These are phyloP conservation scores for Drosophila baimaii DNA, from an alignment of 1,140 invertebrate genomes.

Conservation along the genomic window DNA sequence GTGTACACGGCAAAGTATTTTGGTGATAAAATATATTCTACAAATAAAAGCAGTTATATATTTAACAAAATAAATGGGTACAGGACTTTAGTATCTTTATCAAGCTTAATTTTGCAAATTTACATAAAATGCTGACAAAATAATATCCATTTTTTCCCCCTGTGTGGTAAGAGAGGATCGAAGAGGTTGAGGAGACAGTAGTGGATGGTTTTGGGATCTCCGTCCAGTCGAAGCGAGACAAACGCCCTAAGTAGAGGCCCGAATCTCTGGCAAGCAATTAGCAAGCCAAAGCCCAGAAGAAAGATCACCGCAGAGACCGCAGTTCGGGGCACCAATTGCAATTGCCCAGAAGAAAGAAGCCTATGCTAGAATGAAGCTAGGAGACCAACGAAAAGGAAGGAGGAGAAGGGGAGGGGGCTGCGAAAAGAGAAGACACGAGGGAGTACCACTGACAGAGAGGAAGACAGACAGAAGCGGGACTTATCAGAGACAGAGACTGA, in stretches of 20 bases:
- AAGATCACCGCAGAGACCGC: constrained; percentile 45
- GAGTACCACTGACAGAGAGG: constrained; percentile 6
- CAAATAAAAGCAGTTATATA: neutral
- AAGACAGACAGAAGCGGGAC: constrained; percentile 74
- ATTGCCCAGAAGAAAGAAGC: constrained; percentile 22
- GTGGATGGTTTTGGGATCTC: neutral
- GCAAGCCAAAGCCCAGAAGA: constrained; percentile 52
- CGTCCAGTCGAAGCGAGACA: constrained; percentile 1
- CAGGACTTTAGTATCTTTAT: too few species aligned
- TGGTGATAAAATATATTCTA: neutral
- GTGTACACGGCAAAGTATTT: constrained; percentile 11
- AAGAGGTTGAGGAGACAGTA: too few species aligned
- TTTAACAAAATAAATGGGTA: neutral
- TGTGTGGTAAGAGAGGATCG: neutral
- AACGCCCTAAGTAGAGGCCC: constrained; percentile 52
- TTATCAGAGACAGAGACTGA: constrained; percentile 62
- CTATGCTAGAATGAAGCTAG: neutral
- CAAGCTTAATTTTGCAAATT: too few species aligned
- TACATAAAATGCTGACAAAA: too few species aligned
- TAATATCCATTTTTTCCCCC: too few species aligned
- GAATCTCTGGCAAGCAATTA: constrained; percentile 63
- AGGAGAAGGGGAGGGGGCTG: neutral
- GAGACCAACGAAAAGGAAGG: neutral
- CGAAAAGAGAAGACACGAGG: neutral
- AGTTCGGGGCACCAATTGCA: constrained; percentile 49